Percentiles rank a stretch among this genome's conserved stretches.
phyloP scores from a whole-genome alignment of 2,888 invertebrate genomes.

The Hofmannophila pseudospretella region DNA sequence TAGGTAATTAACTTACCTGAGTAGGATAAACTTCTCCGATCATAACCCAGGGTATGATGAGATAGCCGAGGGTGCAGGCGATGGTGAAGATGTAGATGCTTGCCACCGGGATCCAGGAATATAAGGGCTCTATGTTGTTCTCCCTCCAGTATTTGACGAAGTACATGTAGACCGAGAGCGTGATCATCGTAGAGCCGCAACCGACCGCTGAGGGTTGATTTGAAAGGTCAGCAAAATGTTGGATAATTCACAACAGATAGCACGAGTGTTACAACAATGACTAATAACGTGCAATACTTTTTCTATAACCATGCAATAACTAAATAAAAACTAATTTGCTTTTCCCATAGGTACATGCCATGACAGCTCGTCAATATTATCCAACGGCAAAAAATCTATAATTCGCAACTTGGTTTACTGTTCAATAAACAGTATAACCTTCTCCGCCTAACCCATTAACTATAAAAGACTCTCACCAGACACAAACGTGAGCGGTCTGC shows the following conservation, averaged over 20 bases:
- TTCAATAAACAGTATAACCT: no score
- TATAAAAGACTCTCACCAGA: constrained; percentile 72
- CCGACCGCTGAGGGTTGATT: constrained; percentile 56
- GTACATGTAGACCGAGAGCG: constrained; percentile 79
- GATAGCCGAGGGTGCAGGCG: constrained; percentile 81
- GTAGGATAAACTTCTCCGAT: constrained; percentile 85
- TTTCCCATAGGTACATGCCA: no score
- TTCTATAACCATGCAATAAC: no score
- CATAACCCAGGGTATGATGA: constrained; percentile 86
- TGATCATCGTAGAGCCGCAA: constrained; percentile 81
- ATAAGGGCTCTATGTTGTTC: constrained; percentile 43
- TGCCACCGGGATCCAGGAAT: constrained; percentile 80
- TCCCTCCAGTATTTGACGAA: constrained; percentile 69
- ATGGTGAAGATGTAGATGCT: constrained; percentile 80
- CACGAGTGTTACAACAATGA: no score
- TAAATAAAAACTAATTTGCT: no score
- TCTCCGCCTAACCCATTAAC: no score
- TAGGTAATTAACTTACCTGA: constrained; percentile 62
- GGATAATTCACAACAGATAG: no score
- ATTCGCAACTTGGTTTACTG: no score
- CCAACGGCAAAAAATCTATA: no score
- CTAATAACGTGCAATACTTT: no score
- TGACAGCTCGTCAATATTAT: no score
- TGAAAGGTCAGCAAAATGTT: no score
- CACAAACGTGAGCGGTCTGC: constrained; percentile 80